Evolutionary conservation across 2,113 vertebrate genomes (phyloP).

Genomic region (Atlantisia rogersi): DNA sequence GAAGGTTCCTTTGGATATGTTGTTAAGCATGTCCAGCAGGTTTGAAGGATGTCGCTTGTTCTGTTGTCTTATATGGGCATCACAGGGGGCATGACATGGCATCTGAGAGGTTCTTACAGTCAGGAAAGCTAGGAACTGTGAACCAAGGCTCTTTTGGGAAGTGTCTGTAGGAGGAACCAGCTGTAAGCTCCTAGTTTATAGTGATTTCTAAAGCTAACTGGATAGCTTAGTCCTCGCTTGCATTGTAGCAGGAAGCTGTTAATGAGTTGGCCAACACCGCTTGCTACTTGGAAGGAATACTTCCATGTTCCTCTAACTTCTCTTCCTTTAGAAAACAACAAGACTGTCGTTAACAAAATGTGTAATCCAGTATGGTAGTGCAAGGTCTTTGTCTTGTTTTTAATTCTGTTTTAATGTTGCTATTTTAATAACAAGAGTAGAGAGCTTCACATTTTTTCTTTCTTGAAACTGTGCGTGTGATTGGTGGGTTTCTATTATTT

Average conservation of each 20-base stretch:
- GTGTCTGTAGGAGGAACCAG: not conserved
- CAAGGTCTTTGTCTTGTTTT: not conserved
- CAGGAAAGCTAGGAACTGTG: not conserved
- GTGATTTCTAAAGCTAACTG: not conserved
- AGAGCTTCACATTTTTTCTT: not conserved
- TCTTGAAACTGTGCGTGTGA: not conserved
- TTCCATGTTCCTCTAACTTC: not conserved
- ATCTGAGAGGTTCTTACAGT: not conserved
- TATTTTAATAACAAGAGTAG: not conserved
- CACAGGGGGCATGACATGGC: fast-evolving
- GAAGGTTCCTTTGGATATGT: not conserved
- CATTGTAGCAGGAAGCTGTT: not conserved
- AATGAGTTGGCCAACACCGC: fast-evolving
- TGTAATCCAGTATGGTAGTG: not conserved
- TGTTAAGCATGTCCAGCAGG: not conserved
- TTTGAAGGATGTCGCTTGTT: not conserved
- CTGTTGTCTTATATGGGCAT: not conserved
- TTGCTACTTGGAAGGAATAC: not conserved
- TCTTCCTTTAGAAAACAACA: not conserved
- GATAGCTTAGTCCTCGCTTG: not conserved
- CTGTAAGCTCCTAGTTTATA: not conserved
- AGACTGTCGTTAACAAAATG: not conserved
- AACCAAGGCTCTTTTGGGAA: not conserved
- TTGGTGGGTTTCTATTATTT: not conserved
- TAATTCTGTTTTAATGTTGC: fast-evolving